Base-by-base conservation (phyloP, 2,888 invertebrate species). In the Drosophila mimetica region DNA sequence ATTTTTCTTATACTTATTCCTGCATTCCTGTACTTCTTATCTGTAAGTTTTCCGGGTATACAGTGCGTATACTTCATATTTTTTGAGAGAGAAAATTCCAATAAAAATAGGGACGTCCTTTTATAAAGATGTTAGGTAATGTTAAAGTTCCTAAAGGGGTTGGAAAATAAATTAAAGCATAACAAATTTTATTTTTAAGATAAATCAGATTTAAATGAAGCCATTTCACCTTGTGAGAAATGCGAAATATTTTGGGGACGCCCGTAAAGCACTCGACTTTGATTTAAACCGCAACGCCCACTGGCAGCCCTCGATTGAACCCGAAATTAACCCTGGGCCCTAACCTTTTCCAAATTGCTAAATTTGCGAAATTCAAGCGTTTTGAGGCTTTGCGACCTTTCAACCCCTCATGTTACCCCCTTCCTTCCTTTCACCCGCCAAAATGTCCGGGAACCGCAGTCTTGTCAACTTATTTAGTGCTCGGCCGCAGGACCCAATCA, bases 381-480 rank as follows among this genome's bases (percentile, higher is more conserved):
- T 64, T 51, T 51, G 64, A 65, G 64, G 64, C 65, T 44, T 22
- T 7, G 51, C 30, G 51, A 64, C 64, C 64, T 65, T 64, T 65
- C 20, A 9, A 41, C 14, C 32, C 32, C 11, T 11, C 32, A 9
- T 14, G 8, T 18, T 22, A 36, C n/a, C 60, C 54, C 22, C 11
- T 34, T 2, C 25, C 6, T 7, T 7, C 25, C 25, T 25, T 25
- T 2, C 25, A 37, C 58, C 14, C 9, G 1, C 25, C 13, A 34
- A 42, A 51, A 51, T 63, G 61, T 65, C 44, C 51, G 37, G 39
- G 58, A 47, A 42, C 69, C 71, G 71, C 71, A 71, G 71, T 60
- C 59, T 69, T 71, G 67, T 58, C 59, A 69, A 69, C 67, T 71
- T 67, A 70, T 67, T 70, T 67, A 70, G 50, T 70, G 58, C 70